Evolutionary conservation across 2,888 invertebrate species (phyloP).

Genomic region (Entomobrya proxima): DNA sequence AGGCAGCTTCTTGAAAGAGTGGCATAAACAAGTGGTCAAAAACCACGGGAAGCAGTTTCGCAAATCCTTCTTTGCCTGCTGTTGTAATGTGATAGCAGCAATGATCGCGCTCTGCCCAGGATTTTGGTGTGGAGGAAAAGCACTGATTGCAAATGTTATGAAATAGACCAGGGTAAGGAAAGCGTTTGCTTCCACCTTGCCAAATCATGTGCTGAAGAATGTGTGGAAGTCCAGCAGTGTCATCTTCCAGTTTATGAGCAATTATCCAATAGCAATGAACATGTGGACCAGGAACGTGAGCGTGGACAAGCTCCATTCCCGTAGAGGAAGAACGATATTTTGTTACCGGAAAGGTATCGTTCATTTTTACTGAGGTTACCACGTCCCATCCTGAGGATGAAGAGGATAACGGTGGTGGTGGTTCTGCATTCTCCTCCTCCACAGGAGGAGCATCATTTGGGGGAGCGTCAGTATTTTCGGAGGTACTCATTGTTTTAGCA

Average conservation of each 20-base stretch:
- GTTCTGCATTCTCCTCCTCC: neutral
- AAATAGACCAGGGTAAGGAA: constrained; percentile 39
- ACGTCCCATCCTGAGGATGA: constrained; percentile 10
- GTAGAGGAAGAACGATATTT: constrained; percentile 40
- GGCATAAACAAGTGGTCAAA: constrained; percentile 53
- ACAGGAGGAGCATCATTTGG: neutral
- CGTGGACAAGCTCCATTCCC: constrained; percentile 52
- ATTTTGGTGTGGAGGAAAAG: constrained; percentile 18
- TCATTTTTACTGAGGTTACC: constrained; percentile 49
- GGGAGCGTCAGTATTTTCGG: neutral
- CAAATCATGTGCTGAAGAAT: constrained; percentile 61
- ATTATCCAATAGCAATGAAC: constrained; percentile 49
- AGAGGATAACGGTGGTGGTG: neutral
- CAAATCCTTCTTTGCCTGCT: constrained; percentile 57
- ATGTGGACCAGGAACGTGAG: constrained; percentile 39
- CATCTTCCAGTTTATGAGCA: constrained; percentile 47
- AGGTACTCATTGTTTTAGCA: neutral
- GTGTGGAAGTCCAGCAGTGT: constrained; percentile 24
- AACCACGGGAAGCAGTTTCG: constrained; percentile 47
- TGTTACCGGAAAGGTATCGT: constrained; percentile 36
- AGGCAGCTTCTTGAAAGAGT: constrained; percentile 37
- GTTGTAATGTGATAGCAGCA: constrained; percentile 50
- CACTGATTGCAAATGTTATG: constrained; percentile 35
- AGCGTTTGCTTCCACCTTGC: constrained; percentile 52
- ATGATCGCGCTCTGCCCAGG: constrained; percentile 54